A percentile compares a stretch with the other conserved stretches of the same genome.
These are phyloP conservation scores for Eilema sororculum DNA, from an alignment of 2,888 invertebrate species.

Conservation along the genomic window DNA sequence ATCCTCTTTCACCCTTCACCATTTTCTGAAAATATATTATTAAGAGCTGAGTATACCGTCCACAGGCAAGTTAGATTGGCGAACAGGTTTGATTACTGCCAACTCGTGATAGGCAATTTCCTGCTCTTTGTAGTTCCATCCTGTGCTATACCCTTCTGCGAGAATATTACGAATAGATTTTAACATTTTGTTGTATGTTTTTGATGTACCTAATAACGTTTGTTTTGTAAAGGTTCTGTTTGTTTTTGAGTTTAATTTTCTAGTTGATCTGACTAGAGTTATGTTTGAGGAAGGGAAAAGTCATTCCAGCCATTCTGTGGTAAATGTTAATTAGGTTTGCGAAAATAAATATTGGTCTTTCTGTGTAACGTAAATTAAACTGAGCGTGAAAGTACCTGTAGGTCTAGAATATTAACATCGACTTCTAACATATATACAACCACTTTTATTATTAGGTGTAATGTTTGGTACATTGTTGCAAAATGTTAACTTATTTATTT, in stretches of 20 bases:
- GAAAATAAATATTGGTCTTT: slow-evolving; percentile 6
- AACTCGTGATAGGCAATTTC: slow-evolving; percentile 84
- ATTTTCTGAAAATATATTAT: slow-evolving; percentile 71
- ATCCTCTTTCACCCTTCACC: slow-evolving; percentile 4
- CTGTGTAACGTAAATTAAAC: not conserved
- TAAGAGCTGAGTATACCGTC: slow-evolving; percentile 68
- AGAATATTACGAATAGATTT: slow-evolving; percentile 74
- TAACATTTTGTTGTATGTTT: slow-evolving; percentile 67
- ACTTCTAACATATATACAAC: no score
- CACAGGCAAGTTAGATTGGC: slow-evolving; percentile 79
- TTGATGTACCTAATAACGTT: slow-evolving; percentile 59
- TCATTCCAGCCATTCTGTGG: slow-evolving; percentile 11
- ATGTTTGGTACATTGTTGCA: not conserved
- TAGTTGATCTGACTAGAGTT: slow-evolving; percentile 22
- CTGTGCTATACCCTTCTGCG: slow-evolving; percentile 66
- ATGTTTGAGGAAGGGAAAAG: slow-evolving; percentile 24
- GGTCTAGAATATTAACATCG: not conserved
- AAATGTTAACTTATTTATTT: no score
- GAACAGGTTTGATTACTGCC: slow-evolving; percentile 72
- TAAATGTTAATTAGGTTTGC: slow-evolving; percentile 17
- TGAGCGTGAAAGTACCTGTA: not conserved
- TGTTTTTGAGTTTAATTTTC: slow-evolving; percentile 30
- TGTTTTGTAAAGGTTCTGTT: slow-evolving; percentile 36
- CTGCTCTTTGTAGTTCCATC: slow-evolving; percentile 79
- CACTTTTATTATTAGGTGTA: not conserved